Evolutionary conservation across 2,888 invertebrate genomes (phyloP).

Genomic region (Torymus auratus): DNA sequence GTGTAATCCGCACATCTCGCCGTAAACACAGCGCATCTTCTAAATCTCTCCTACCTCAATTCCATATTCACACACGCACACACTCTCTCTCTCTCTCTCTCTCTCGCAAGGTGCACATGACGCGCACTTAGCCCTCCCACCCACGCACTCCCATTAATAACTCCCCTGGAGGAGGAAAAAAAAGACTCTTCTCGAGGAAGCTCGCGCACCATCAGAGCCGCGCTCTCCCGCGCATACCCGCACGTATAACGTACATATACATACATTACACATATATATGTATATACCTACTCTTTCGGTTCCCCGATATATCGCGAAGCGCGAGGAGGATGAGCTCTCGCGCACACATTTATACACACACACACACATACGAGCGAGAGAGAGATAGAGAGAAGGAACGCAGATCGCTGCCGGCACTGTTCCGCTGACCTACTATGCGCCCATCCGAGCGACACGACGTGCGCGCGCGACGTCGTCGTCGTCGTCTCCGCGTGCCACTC

Average conservation of each 20-base stretch:
- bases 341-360: background rate
- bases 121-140: slow-evolving; percentile 6
- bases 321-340: no score
- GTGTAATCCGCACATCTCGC: no score
- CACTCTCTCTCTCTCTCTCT: slow-evolving; percentile 30
- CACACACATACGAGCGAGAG: slow-evolving; percentile 40
- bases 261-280: background rate
- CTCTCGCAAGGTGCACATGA: slow-evolving; percentile 23
- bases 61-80: no score
- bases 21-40: no score
- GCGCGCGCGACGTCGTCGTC: background rate
- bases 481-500: slow-evolving; percentile 31
- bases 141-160: background rate
- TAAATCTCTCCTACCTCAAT: no score
- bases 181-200: slow-evolving; percentile 29
- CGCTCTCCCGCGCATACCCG: slow-evolving; percentile 3
- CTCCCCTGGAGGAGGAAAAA: slow-evolving; percentile 32
- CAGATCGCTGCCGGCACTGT: slow-evolving; percentile 75
- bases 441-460: background rate
- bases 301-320: background rate
- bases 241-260: background rate
- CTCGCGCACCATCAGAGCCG: slow-evolving; percentile 2
- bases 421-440: slow-evolving; percentile 74
- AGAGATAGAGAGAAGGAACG: slow-evolving; percentile 69
- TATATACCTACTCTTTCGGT: background rate